phyloP scores from a whole-genome alignment of 2,888 invertebrate genomes.

The Pasiphila rectangulata region DNA sequence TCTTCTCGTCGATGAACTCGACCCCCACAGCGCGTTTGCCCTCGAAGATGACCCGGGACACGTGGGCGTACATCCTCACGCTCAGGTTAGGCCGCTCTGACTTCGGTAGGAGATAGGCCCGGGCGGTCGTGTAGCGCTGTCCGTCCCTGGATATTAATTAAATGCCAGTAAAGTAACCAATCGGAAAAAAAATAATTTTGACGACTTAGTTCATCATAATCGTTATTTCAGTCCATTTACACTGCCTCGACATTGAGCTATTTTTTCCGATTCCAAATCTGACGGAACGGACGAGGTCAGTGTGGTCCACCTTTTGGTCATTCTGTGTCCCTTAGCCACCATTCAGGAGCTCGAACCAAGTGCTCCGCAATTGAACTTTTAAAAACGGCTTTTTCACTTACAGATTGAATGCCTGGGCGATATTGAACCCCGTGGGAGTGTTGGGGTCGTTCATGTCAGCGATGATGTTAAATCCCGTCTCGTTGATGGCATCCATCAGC shows the following conservation, averaged over 20 bases:
- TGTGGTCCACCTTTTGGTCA: too few species aligned
- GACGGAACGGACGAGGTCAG: too few species aligned
- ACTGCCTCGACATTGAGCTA: too few species aligned
- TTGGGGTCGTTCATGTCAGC: slow-evolving; percentile 81
- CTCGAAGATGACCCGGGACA: slow-evolving; percentile 75
- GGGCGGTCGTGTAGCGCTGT: slow-evolving; percentile 80
- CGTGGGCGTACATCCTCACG: slow-evolving; percentile 80
- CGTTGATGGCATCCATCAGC: slow-evolving; percentile 77
- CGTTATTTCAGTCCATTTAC: too few species aligned
- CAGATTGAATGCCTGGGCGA: slow-evolving; percentile 82
- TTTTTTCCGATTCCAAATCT: too few species aligned
- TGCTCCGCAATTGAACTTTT: too few species aligned
- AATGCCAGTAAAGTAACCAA: too few species aligned
- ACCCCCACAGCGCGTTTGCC: slow-evolving; percentile 73
- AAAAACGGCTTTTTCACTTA: slow-evolving; percentile 40
- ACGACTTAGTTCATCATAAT: too few species aligned
- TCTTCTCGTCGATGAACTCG: slow-evolving; percentile 69
- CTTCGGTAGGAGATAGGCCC: slow-evolving; percentile 71
- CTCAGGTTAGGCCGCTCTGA: slow-evolving; percentile 78
- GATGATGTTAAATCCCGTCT: slow-evolving; percentile 78
- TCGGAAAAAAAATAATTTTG: too few species aligned
- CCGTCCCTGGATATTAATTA: slow-evolving; percentile 69
- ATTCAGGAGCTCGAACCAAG: too few species aligned
- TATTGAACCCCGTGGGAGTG: slow-evolving; percentile 81
- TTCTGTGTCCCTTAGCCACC: too few species aligned